Percentiles rank a stretch among this genome's conserved stretches.
These are phyloP conservation scores for Thaleichthys pacificus DNA, from an alignment of 2,797 vertebrate genomes.

Conservation along the genomic window DNA sequence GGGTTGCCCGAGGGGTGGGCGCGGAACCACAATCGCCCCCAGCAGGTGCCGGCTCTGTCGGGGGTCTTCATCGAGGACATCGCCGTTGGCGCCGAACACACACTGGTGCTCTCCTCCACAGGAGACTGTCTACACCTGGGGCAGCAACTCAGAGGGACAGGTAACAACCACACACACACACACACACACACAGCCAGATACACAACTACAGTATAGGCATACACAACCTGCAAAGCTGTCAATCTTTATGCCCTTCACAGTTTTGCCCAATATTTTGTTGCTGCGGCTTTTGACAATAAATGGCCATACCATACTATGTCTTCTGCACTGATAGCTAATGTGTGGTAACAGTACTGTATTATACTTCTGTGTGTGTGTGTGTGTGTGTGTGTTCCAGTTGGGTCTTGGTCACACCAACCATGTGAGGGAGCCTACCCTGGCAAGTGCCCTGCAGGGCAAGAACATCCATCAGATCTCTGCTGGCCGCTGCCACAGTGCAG, in stretches of 20 bases:
- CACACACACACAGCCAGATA: constrained; percentile 2
- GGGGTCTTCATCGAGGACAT: constrained; percentile 76
- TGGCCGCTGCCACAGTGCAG: constrained; percentile 80
- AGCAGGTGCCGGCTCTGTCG: constrained; percentile 76
- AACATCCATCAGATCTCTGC: constrained; percentile 80
- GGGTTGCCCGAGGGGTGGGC: constrained; percentile 78
- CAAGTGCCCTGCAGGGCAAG: constrained; percentile 72
- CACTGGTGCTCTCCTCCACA: constrained; percentile 73
- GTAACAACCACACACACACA: constrained; percentile 45
- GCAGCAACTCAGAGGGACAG: constrained; percentile 84
- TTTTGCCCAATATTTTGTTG: not conserved
- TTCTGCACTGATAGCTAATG: not conserved
- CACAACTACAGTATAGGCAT: constrained; percentile 7
- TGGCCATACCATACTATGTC: not conserved
- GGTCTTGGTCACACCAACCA: constrained; percentile 81
- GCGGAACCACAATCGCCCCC: constrained; percentile 80
- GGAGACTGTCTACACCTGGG: constrained; percentile 82
- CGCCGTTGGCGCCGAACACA: constrained; percentile 78
- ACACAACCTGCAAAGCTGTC: not conserved
- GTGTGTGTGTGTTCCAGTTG: constrained; percentile 54
- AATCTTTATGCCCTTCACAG: too few relatives aligned
- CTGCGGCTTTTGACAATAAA: not conserved
- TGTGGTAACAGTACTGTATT: not conserved
- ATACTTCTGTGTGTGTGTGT: not conserved
- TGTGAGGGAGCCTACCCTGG: constrained; percentile 76